Evolutionary conservation across 2,888 invertebrate genomes (phyloP), one percentile per base, ranked within the genome.

Genomic region (Gasteruption jaculator): DNA sequence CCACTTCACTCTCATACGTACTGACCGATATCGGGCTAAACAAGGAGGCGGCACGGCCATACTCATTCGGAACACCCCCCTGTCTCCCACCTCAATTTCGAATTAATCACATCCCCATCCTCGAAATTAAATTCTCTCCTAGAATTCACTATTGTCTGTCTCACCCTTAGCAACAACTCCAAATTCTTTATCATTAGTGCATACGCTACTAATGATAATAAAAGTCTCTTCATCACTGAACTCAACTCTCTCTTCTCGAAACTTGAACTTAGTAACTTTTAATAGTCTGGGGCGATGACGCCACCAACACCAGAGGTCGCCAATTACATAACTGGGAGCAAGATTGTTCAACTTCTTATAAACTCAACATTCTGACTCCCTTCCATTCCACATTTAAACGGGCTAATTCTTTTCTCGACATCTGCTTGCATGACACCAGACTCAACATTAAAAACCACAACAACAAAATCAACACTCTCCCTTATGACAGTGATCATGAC

Each of bases 401-500:
- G 1, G 26, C 26, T 0, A 25, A 26, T 10, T 37, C 48, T 3
- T 50, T 11, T 14, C 16, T 50, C 0, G 48, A 50, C n/a, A 12
- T 45, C 1, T 44, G 45, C 15, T 3, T 49, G 1, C 15, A 32
- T 1, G 46, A 51, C 22, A 12, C 16, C 2, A 34, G 44, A 16
- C n/a, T 50, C 0, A 0, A 7, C 2, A 6, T 46, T 3, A 4
- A 14, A 7, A 16, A 49, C 14, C 10, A 31, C 0, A 22, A 35
- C 7, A 7, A 18, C 3, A 46, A 37, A 41, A 18, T 42, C 2
- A 5, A 5, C 1, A 35, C 41, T 0, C 3, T 39, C 1, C 25
- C 38, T 0, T 45, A 45, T 16, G 38, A 39, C 6, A 46, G 44
- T n/a, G 48, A 50, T 22, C 47, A 48, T 11, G 36, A 30, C 14